Percentiles rank a stretch among this genome's conserved stretches.
Evolutionary conservation across 2,888 invertebrate genomes (phyloP).

Genomic region (Oxyscelio sp.): DNA sequence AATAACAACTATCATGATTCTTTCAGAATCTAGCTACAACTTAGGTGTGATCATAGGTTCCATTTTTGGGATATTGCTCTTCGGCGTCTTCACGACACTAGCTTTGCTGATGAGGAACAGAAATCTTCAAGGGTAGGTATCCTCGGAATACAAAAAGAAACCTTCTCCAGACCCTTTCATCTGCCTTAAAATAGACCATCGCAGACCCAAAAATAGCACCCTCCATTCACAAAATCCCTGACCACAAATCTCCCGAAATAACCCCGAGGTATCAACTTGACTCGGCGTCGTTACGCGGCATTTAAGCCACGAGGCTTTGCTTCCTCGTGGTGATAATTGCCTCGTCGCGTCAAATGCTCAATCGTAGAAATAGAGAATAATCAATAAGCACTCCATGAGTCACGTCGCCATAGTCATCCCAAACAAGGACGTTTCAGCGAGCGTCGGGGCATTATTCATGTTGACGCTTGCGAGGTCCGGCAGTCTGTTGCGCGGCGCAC

Average conservation of each 20-base stretch:
- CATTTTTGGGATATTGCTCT: slow-evolving; percentile 84
- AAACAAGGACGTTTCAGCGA: slow-evolving; percentile 76
- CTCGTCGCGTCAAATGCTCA: slow-evolving; percentile 55
- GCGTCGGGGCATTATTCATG: slow-evolving; percentile 62
- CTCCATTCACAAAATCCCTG: background rate
- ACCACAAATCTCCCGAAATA: background rate
- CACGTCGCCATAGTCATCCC: slow-evolving; percentile 77
- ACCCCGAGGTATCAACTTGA: too few relatives aligned
- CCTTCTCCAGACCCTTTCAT: background rate
- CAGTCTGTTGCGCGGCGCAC: slow-evolving; percentile 70
- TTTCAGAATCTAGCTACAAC: slow-evolving; percentile 84
- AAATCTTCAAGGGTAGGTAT: slow-evolving; percentile 83
- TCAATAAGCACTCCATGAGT: slow-evolving; percentile 84
- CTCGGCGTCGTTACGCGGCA: background rate
- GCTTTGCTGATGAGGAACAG: slow-evolving; percentile 85
- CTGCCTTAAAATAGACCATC: background rate
- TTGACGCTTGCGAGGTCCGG: slow-evolving; percentile 66
- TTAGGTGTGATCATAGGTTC: slow-evolving; percentile 82
- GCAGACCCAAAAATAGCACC: background rate
- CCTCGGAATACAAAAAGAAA: too few relatives aligned
- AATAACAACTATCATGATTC: too few relatives aligned
- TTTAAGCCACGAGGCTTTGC: background rate
- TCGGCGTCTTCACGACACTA: slow-evolving; percentile 84
- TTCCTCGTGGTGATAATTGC: slow-evolving; percentile 3
- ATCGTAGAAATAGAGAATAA: slow-evolving; percentile 77